These are phyloP conservation scores for Unio delphinus DNA, from an alignment of 2,888 invertebrate genomes.

Conservation along the genomic window DNA sequence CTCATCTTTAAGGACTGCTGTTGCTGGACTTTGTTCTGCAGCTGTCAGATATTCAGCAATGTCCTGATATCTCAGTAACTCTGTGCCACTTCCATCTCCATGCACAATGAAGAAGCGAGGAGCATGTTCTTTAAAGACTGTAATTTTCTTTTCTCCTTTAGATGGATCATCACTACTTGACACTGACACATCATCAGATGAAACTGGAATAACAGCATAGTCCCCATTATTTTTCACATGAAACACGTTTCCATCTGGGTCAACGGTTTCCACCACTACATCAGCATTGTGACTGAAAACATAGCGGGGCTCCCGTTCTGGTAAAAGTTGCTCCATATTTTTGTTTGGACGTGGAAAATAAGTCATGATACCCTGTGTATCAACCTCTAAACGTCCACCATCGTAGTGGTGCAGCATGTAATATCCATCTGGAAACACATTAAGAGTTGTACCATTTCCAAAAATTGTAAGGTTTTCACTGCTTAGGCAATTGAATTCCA, in stretches of 20 bases:
- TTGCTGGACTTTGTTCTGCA: slow-evolving; percentile 66
- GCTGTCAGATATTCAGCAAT: slow-evolving; percentile 64
- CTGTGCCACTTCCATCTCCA: slow-evolving; percentile 67
- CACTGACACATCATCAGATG: slow-evolving; percentile 49
- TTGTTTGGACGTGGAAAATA: slow-evolving; percentile 60
- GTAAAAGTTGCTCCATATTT: slow-evolving; percentile 51
- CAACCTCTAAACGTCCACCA: slow-evolving; percentile 63
- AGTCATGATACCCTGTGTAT: slow-evolving; percentile 53
- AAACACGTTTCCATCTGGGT: slow-evolving; percentile 67
- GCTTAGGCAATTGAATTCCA: slow-evolving; percentile 67
- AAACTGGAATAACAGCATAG: slow-evolving; percentile 47
- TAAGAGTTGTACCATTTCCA: slow-evolving; percentile 65
- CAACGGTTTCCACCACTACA: slow-evolving; percentile 64
- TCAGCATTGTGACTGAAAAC: slow-evolving; percentile 65
- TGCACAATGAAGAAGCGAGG: slow-evolving; percentile 69
- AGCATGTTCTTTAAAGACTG: slow-evolving; percentile 62
- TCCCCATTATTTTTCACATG: slow-evolving; percentile 67
- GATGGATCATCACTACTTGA: slow-evolving; percentile 41
- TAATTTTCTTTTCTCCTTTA: slow-evolving; percentile 42
- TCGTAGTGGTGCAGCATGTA: slow-evolving; percentile 64
- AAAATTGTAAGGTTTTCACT: slow-evolving; percentile 68
- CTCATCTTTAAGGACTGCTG: slow-evolving; percentile 67
- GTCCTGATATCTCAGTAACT: slow-evolving; percentile 67
- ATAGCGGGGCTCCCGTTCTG: slow-evolving; percentile 58
- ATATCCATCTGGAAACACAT: slow-evolving; percentile 65